Conservation (phyloP, 2,888 invertebrate species). For the Pristionchus mayeri region DNA sequence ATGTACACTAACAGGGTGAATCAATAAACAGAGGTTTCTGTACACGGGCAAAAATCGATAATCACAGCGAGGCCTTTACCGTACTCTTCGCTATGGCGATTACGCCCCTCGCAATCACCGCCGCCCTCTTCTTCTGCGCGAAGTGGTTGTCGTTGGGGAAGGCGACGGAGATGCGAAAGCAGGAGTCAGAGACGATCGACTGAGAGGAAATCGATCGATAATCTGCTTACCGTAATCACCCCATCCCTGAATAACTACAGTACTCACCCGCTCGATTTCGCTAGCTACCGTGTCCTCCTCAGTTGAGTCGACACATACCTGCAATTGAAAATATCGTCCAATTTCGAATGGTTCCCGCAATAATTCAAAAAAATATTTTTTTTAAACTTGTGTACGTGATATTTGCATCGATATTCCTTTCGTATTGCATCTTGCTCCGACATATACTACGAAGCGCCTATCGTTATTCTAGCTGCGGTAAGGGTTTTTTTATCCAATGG, state of each 20-base stretch:
- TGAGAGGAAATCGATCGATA: neutral
- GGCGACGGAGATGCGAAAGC: slow-evolving; percentile 22
- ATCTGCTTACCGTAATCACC: neutral
- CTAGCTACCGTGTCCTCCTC: neutral
- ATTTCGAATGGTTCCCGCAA: too few species aligned
- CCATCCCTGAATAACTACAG: neutral
- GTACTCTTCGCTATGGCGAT: neutral
- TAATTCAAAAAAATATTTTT: too few species aligned
- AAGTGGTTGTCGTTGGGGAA: slow-evolving; percentile 54
- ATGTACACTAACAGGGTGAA: neutral
- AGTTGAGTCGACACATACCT: neutral
- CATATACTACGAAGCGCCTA: too few species aligned
- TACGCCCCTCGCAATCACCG: slow-evolving; percentile 49
- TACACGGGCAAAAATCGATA: neutral
- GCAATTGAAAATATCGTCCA: too few species aligned
- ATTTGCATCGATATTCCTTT: too few species aligned
- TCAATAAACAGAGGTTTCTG: neutral
- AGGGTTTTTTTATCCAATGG: too few species aligned
- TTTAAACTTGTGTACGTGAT: too few species aligned
- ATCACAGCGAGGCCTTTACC: slow-evolving; percentile 6
- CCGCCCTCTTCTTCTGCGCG: slow-evolving; percentile 51
- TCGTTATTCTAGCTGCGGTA: too few species aligned
- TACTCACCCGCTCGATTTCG: neutral
- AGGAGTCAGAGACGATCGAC: neutral
- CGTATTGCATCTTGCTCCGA: too few species aligned